These are phyloP conservation scores for Zonotrichia leucophrys DNA, from an alignment of 2,113 vertebrate genomes.

Conservation along the genomic window DNA sequence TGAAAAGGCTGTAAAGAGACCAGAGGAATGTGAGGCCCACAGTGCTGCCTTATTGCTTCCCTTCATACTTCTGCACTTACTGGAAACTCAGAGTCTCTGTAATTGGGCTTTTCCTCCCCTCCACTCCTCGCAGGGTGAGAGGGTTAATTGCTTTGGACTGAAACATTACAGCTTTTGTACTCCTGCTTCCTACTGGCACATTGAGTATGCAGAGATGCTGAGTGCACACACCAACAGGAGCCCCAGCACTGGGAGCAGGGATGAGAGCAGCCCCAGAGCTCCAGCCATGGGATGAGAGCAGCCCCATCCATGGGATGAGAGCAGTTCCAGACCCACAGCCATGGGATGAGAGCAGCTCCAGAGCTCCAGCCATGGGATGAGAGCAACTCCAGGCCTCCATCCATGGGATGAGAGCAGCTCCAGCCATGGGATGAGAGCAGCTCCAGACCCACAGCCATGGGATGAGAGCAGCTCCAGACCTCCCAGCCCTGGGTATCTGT, in stretches of 20 bases:
- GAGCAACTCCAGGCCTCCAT: neutral
- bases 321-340: neutral
- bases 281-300: neutral
- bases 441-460: neutral
- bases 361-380: neutral
- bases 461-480: neutral
- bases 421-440: neutral
- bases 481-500: neutral
- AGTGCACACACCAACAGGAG: neutral
- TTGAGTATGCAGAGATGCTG: neutral
- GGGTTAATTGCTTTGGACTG: conserved; percentile 33
- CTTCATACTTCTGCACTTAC: conserved; percentile 20
- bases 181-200: neutral
- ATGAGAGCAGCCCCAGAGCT: neutral
- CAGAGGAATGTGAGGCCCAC: conserved; percentile 9
- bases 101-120: conserved; percentile 48
- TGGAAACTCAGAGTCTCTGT: neutral
- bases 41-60: conserved; percentile 20
- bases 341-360: neutral
- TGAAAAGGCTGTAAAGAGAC: conserved; percentile 29
- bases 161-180: neutral
- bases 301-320: neutral
- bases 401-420: neutral
- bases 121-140: neutral
- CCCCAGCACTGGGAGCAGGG: neutral